phyloP scores from a whole-genome alignment of 2,888 invertebrate genomes.

The Amphipoea lucens region DNA sequence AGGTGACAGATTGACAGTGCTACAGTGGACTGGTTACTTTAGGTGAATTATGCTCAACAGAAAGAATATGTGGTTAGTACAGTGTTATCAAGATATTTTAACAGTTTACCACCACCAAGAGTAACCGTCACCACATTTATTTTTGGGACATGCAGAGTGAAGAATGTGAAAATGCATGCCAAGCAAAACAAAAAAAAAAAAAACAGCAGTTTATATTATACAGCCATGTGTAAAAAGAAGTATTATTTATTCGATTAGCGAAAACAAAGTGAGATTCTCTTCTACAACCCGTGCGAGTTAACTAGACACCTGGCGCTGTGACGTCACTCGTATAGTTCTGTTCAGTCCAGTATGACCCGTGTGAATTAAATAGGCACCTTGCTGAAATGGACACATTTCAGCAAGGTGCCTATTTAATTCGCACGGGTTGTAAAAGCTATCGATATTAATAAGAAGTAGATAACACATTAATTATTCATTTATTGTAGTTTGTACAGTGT shows the following conservation, averaged over 20 bases:
- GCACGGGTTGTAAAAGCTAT: background rate
- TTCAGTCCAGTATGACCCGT: background rate
- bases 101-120: constrained; percentile 76
- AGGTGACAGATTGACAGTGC: constrained; percentile 54
- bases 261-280: background rate
- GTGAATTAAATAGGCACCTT: too few species aligned
- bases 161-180: constrained; percentile 36
- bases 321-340: background rate
- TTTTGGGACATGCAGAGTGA: constrained; percentile 16
- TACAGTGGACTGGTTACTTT: constrained; percentile 83
- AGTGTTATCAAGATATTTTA: constrained; percentile 62
- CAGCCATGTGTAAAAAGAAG: background rate
- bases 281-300: background rate
- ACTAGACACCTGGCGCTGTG: background rate
- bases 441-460: background rate
- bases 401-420: background rate
- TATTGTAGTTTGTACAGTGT: background rate
- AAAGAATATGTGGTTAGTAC: constrained; percentile 84
- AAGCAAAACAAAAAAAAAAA: constrained; percentile 18
- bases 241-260: background rate
- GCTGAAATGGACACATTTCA: background rate
- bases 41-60: constrained; percentile 84
- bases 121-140: constrained; percentile 63
- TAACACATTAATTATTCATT: background rate
- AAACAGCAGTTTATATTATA: background rate